These are phyloP conservation scores for Lymantria monacha DNA, from an alignment of 2,888 invertebrate genomes.

Conservation along the genomic window DNA sequence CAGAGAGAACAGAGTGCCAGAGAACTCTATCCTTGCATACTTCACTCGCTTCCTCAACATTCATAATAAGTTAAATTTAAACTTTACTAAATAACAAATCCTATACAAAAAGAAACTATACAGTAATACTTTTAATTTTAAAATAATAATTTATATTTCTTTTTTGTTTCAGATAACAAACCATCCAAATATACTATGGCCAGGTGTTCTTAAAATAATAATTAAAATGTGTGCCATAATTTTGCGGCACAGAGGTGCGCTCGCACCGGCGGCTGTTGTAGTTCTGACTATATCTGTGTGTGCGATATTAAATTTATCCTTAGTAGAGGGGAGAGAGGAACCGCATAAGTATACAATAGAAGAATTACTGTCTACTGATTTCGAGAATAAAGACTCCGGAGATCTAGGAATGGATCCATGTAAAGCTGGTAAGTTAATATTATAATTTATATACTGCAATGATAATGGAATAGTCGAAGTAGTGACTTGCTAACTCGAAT, in stretches of 20 bases:
- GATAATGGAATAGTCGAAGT: no score
- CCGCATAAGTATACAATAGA: constrained; percentile 84
- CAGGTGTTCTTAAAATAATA: constrained; percentile 51
- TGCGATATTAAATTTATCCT: constrained; percentile 42
- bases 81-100: no score
- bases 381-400: constrained; percentile 86
- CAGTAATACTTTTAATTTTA: no score
- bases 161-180: constrained; percentile 62
- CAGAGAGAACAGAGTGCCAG: no score
- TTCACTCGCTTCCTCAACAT: no score
- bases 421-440: constrained; percentile 88
- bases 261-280: constrained; percentile 44
- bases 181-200: constrained; percentile 48
- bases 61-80: no score
- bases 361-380: constrained; percentile 84
- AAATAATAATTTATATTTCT: constrained; percentile 8
- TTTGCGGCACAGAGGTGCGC: constrained; percentile 48
- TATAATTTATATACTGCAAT: no score
- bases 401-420: constrained; percentile 93
- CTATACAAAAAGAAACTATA: no score
- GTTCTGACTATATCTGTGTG: constrained; percentile 55
- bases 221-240: constrained; percentile 50
- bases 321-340: constrained; percentile 57
- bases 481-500: no score
- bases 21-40: no score